A percentile compares a stretch with the other conserved stretches of the same genome.
phyloP scores from a whole-genome alignment of 2,888 invertebrate species.

The Drosophila fungiperda region DNA sequence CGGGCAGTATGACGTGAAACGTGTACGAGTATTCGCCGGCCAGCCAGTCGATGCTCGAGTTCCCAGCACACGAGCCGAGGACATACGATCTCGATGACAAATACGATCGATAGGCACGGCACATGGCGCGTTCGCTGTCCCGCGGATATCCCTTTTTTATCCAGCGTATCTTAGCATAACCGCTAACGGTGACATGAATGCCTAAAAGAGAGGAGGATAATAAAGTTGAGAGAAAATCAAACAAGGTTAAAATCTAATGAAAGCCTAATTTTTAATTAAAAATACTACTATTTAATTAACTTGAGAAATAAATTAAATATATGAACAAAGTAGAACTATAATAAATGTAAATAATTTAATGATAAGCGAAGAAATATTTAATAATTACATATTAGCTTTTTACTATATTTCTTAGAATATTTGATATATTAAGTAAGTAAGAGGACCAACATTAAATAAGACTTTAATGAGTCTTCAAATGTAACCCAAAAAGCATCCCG shows the following conservation, averaged over 20 bases:
- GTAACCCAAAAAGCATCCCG: not conserved
- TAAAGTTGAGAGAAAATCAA: not conserved
- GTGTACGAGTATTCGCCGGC: slow-evolving; percentile 90
- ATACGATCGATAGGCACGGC: slow-evolving; percentile 84
- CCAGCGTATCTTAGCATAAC: slow-evolving; percentile 85
- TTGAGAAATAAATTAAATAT: slow-evolving; percentile 3
- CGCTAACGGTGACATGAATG: slow-evolving; percentile 84
- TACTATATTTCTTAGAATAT: not conserved
- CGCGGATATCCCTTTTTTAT: slow-evolving; percentile 85
- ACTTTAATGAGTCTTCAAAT: not conserved
- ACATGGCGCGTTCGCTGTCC: slow-evolving; percentile 84
- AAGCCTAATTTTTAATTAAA: not conserved
- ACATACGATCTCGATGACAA: slow-evolving; percentile 83
- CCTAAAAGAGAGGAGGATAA: slow-evolving; percentile 72
- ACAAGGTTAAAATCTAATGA: not conserved
- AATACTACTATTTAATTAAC: not conserved
- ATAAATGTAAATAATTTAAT: not conserved
- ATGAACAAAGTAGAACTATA: not conserved
- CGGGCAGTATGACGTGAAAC: slow-evolving; percentile 89
- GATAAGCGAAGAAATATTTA: not conserved
- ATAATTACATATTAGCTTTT: fast-evolving
- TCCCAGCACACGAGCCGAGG: slow-evolving; percentile 85
- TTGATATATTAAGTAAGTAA: not conserved
- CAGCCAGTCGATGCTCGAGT: slow-evolving; percentile 88
- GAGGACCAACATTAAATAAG: not conserved